A percentile compares a stretch with the other conserved stretches of the same genome.
These are phyloP conservation scores for Aphelocoma coerulescens DNA, from an alignment of 2,113 vertebrate genomes.

Conservation along the genomic window DNA sequence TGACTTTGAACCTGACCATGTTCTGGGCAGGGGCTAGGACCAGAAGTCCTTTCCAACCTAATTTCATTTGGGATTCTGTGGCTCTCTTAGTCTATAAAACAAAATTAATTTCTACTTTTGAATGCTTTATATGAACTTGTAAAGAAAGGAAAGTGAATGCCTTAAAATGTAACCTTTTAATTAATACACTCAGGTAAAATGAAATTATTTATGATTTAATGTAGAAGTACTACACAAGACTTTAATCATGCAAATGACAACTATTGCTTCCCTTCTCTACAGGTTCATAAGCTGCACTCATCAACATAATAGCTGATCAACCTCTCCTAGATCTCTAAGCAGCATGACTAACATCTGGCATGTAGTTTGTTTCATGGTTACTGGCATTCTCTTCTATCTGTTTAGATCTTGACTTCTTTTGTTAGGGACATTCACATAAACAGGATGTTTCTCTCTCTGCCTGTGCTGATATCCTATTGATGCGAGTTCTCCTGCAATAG, in stretches of 20 bases:
- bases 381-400: slow-evolving; percentile 41
- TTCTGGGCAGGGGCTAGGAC: neutral
- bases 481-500: neutral
- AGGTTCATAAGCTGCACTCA: neutral
- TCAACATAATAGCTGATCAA: slow-evolving; percentile 34
- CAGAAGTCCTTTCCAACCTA: neutral
- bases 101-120: neutral
- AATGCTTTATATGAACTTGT: neutral
- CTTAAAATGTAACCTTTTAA: neutral
- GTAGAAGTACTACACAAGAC: neutral
- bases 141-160: neutral
- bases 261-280: neutral
- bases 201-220: neutral
- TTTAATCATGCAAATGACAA: slow-evolving; percentile 52
- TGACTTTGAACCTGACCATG: neutral
- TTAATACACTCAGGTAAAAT: neutral
- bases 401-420: slow-evolving; percentile 55
- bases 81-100: neutral
- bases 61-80: neutral
- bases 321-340: slow-evolving; percentile 3
- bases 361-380: slow-evolving; percentile 16
- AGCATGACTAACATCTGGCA: slow-evolving; percentile 40
- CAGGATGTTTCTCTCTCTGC: slow-evolving; percentile 60
- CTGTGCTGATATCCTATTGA: neutral
- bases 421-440: slow-evolving; percentile 49